phyloP scores from a whole-genome alignment of 53 echinoderm and acorn worm genomes.

The Patiria pectinifera region DNA sequence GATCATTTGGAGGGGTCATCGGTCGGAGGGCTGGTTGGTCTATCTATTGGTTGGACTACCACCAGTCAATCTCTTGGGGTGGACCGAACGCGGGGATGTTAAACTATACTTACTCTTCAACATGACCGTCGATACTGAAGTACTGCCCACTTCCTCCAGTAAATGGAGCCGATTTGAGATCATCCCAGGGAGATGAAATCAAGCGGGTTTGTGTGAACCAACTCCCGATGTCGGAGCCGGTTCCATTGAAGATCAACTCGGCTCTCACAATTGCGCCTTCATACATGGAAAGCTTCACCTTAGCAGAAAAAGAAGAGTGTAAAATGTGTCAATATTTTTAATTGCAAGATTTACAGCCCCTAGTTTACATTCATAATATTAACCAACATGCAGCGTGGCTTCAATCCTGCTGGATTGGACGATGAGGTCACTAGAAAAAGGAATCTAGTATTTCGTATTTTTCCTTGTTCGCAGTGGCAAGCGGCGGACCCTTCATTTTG shows the following conservation, averaged over 20 bases:
- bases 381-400: too few species aligned
- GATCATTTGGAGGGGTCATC: too few species aligned
- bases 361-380: too few species aligned
- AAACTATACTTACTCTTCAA: not conserved
- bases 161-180: not conserved
- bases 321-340: not conserved
- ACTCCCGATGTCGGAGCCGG: conserved; percentile 7
- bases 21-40: not conserved
- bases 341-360: not conserved
- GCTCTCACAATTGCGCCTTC: not conserved
- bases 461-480: too few species aligned
- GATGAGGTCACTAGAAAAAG: too few species aligned
- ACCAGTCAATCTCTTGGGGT: not conserved
- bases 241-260: conserved; percentile 14
- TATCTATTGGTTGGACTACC: too few species aligned
- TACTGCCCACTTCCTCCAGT: not conserved
- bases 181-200: conserved; percentile 20
- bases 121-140: conserved; percentile 10
- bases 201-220: not conserved
- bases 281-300: conserved; percentile 12
- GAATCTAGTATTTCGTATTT: too few species aligned
- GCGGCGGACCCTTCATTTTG: too few species aligned
- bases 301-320: not conserved
- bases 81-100: too few species aligned
- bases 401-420: too few species aligned